phyloP scores from a whole-genome alignment of 2,113 vertebrate species.

The human region GRCh38 chr2:172816501-172817000 shows the following conservation, averaged over 20 bases:
- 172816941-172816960: background rate
- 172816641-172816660: background rate
- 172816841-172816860: background rate
- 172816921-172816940: background rate
- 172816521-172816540: background rate
- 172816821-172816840: background rate
- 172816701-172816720: background rate
- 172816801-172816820: background rate
- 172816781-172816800: background rate
- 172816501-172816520: background rate
- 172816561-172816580: background rate
- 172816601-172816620: background rate
- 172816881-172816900: background rate
- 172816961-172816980: background rate
- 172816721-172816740: background rate
- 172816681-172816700: background rate
- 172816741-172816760: background rate
- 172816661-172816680: background rate
- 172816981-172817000: background rate
- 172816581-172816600: background rate
- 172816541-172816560: background rate
- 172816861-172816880: conserved; percentile 24
- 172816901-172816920: background rate
- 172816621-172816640: background rate
- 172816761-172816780: background rate